Base-by-base conservation (phyloP, 2,797 vertebrate genomes). In the Cyprinodon diabolis region DNA sequence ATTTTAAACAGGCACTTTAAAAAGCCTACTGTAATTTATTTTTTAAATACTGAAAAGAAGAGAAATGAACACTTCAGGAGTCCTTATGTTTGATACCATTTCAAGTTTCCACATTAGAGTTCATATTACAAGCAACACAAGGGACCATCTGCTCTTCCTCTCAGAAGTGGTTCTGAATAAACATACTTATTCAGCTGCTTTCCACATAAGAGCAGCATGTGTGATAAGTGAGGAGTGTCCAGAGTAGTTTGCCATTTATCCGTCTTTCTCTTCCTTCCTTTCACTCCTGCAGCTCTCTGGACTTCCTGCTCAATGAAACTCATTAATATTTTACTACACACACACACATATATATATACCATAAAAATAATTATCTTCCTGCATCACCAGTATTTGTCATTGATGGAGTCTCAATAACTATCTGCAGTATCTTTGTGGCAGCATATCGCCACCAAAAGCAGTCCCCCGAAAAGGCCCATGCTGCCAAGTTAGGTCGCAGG, bases 321-420 rank as follows among this genome's bases (percentile, higher is more conserved):
- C 60, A 82, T 93, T 72, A 80, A 93, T 92, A 86, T 89, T 91
- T 92, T 58, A 92, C 58, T 79, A 35, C 8, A 35, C 71, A 40
- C 14, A 76, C 71, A 67, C 35, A 21, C 40, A 30, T 30, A 30
- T 30, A 30, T 2, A 30, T 30, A 30, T 2, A 30, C 30, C 4
- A 15, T 69, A 4, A 19, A 66, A 23, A 56, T 71, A 66, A 37
- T 35, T 3, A 52, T 78, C 79, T 71, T 66, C n/a, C 71, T 68
- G 19, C 69, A 47, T 47, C 52, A 12, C 25, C 48, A 67, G 47
- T 62, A 17, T 60, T 35, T 60, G 14, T 58, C 30, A 35, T 21
- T 11, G 40, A 17, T 40, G 37, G 60, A 40, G 40, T 47, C 12
- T n/a, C 43, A 54, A 37, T 69, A 30, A 30, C 30, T 30, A 30